Evolutionary conservation across 2,888 invertebrate species (phyloP).

Genomic region (Entomobrya multifasciata): DNA sequence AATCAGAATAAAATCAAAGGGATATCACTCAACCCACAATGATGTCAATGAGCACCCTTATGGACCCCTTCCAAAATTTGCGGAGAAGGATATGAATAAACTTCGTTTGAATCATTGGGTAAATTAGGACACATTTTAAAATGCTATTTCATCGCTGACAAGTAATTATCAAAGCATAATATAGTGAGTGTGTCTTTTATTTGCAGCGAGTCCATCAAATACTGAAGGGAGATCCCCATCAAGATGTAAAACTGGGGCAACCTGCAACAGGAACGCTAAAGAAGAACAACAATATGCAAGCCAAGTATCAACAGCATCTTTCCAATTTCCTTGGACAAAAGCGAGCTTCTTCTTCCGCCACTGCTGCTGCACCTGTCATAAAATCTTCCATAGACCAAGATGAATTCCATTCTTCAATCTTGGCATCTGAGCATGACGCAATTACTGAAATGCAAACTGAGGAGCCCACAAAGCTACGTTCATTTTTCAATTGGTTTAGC

Average conservation of each 20-base stretch:
- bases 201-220: conserved; percentile 10
- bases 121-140: neutral
- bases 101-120: conserved; percentile 56
- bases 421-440: conserved; percentile 17
- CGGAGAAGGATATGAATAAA: conserved; percentile 46
- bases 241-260: conserved; percentile 23
- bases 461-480: conserved; percentile 12
- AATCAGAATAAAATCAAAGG: neutral
- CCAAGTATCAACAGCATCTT: neutral
- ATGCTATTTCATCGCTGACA: neutral
- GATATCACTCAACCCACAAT: conserved; percentile 9
- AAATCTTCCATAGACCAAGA: conserved; percentile 23
- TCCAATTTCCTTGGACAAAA: conserved; percentile 20
- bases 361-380: neutral
- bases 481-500: conserved; percentile 58
- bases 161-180: neutral
- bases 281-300: neutral
- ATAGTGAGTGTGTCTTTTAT: neutral
- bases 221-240: neutral
- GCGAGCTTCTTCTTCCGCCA: conserved; percentile 15
- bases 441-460: neutral
- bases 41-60: neutral
- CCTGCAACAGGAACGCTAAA: too few relatives aligned
- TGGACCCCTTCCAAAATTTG: conserved; percentile 41
- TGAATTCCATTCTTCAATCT: conserved; percentile 26